Evolutionary conservation across 2,888 invertebrate species (phyloP), one percentile per base, ranked within the genome.

Genomic region (Tetheella fluctuosa): DNA sequence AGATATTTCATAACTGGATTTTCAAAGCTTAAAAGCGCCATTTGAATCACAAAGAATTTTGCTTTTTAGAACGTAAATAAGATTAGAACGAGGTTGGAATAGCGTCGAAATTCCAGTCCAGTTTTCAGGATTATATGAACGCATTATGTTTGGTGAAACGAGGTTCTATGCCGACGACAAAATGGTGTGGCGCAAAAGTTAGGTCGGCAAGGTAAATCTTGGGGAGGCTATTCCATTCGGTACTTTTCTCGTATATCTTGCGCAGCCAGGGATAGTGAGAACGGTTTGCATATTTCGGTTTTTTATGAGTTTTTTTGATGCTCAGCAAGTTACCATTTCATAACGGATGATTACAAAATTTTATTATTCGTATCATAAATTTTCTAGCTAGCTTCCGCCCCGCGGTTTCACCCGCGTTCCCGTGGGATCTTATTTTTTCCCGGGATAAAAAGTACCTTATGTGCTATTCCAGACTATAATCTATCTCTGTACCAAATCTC

Each of bases 141-240:
- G 20, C 48, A 48, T 20, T 48, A 20, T 20, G 48, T 48, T 34
- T 48, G 48, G 17, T 2, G 48, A 20, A 48, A 20, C 48, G 48
- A 20, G 48, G 48, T 48, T 48, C 48, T 48, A 48, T 48, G 20
- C 10, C 20, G 8, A 48, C 48, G 48, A 48, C 48, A 48, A 48
- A 48, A 48, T 48, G 48, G 48, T 48, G 48, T 48, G 42, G 20
- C 17, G 17, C 10, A 48, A 20, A 48, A 48, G 48, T 20, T 48
- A 48, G 20, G 48, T 48, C 10, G 48, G 48, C 7, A 17, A 42
- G 39, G 30, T 48, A 59, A 62, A 54, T 60, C 48, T 48, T 48
- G 20, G 48, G 10, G 10, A 48, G 20, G n/a, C 7, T 5, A 42
- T 42, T 42, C 17, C 7, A 17, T 17, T 42, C 17, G 42, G 42